phyloP scores from a whole-genome alignment of 2,797 vertebrate genomes.

The Labroides dimidiatus region DNA sequence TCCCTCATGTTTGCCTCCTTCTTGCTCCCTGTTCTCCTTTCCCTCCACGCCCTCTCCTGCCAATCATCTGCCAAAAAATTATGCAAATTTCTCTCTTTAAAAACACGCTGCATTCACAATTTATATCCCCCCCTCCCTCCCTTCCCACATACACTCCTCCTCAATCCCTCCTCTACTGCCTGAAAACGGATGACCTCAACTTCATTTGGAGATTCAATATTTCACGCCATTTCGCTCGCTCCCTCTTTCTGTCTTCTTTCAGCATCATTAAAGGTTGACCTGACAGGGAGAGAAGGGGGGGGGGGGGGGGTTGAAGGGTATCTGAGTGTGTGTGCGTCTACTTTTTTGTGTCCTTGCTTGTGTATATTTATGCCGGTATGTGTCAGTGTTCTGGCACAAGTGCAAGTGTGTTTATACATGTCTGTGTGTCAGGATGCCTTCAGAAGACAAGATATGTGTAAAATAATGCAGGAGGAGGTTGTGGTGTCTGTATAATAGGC shows the following conservation, averaged over 20 bases:
- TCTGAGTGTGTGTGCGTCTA: slow-evolving; percentile 7
- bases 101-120: slow-evolving; percentile 73
- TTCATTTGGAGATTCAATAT: slow-evolving; percentile 51
- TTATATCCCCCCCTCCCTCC: slow-evolving; percentile 25
- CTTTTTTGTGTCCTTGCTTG: slow-evolving; percentile 40
- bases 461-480: slow-evolving; percentile 49
- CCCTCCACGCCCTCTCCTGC: slow-evolving; percentile 70
- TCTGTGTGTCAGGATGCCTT: slow-evolving; percentile 20
- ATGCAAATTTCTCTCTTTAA: slow-evolving; percentile 76
- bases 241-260: slow-evolving; percentile 28
- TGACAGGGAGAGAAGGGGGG: slow-evolving; percentile 48
- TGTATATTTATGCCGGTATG: slow-evolving; percentile 36
- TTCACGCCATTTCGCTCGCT: slow-evolving; percentile 32
- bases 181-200: slow-evolving; percentile 65
- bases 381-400: slow-evolving; percentile 22
- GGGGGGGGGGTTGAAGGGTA: slow-evolving; percentile 57
- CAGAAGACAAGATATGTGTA: slow-evolving; percentile 45
- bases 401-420: slow-evolving; percentile 14
- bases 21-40: slow-evolving; percentile 48
- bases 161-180: slow-evolving; percentile 11
- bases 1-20: slow-evolving; percentile 36
- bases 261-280: slow-evolving; percentile 70
- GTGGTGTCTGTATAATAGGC: slow-evolving; percentile 46
- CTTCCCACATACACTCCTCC: slow-evolving; percentile 1
- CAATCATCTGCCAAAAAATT: slow-evolving; percentile 81